phyloP scores from a whole-genome alignment of 2,888 invertebrate species.

The Cylindroiulus punctatus region DNA sequence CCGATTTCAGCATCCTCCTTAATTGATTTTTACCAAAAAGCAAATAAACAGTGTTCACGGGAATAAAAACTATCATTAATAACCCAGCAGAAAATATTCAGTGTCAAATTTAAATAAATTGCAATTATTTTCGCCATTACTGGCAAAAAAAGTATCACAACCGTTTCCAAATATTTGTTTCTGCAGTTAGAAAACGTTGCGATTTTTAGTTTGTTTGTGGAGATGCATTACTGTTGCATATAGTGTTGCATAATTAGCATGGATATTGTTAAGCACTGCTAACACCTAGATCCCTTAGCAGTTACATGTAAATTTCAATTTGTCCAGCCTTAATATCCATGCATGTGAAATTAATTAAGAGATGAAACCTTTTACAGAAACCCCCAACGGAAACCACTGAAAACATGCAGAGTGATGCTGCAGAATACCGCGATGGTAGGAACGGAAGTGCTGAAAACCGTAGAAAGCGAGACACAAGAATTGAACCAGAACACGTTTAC shows the following conservation, averaged over 20 bases:
- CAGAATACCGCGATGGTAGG: background rate
- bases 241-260: background rate
- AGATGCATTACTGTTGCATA: background rate
- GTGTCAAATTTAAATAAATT: too few species aligned
- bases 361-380: background rate
- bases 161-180: background rate
- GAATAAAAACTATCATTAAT: too few species aligned
- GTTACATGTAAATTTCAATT: background rate
- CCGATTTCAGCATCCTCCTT: too few species aligned
- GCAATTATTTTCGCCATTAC: too few species aligned
- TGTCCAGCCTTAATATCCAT: background rate
- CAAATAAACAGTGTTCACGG: too few species aligned
- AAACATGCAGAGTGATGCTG: background rate
- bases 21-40: too few species aligned
- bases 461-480: conserved; percentile 72
- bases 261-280: background rate
- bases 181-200: background rate
- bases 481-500: conserved; percentile 77
- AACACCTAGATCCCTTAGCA: background rate
- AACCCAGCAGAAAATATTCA: too few species aligned
- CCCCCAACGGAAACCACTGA: background rate
- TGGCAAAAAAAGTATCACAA: too few species aligned
- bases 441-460: conserved; percentile 67
- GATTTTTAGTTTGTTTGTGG: background rate
- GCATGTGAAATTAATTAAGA: background rate